A percentile compares a stretch with the other conserved stretches of the same genome.
phyloP scores from a whole-genome alignment of 2,113 vertebrate genomes.

The Gasterosteus nipponicus region DNA sequence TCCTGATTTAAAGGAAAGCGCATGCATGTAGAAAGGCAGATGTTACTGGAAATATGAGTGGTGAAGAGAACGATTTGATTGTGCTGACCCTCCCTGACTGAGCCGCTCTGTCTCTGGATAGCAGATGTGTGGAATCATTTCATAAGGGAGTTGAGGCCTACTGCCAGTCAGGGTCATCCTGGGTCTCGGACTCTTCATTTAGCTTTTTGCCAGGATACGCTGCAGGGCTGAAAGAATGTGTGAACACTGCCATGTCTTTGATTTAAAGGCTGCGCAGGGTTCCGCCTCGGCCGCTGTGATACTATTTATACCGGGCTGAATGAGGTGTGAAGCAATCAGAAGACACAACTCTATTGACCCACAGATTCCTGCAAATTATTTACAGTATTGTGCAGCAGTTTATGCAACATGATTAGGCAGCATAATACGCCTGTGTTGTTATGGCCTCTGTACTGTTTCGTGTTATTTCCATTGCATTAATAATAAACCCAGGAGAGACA shows the following conservation, averaged over 20 bases:
- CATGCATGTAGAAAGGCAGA: constrained; percentile 27
- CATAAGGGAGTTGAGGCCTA: constrained; percentile 41
- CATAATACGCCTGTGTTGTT: neutral
- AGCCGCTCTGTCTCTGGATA: constrained; percentile 58
- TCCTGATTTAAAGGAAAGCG: constrained; percentile 24
- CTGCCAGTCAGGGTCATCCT: constrained; percentile 61
- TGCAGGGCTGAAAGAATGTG: constrained; percentile 73
- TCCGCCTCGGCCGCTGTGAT: constrained; percentile 51
- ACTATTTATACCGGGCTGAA: constrained; percentile 71
- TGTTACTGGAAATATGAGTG: constrained; percentile 16
- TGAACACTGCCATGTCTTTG: constrained; percentile 70
- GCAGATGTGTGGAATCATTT: constrained; percentile 64
- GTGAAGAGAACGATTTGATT: constrained; percentile 35
- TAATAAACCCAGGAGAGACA: neutral
- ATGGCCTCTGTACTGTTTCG: neutral
- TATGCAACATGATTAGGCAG: neutral
- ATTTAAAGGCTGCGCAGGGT: constrained; percentile 68
- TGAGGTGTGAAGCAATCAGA: constrained; percentile 58
- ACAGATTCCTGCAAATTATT: neutral
- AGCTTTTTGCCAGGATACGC: constrained; percentile 71
- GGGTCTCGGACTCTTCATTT: constrained; percentile 67
- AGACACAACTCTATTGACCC: constrained; percentile 2
- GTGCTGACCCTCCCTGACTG: constrained; percentile 50
- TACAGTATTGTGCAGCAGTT: neutral
- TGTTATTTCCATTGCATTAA: neutral